Evolutionary conservation across 2,888 invertebrate species (phyloP), one percentile per base, ranked within the genome.

Genomic region (Emmelina monodactyla): DNA sequence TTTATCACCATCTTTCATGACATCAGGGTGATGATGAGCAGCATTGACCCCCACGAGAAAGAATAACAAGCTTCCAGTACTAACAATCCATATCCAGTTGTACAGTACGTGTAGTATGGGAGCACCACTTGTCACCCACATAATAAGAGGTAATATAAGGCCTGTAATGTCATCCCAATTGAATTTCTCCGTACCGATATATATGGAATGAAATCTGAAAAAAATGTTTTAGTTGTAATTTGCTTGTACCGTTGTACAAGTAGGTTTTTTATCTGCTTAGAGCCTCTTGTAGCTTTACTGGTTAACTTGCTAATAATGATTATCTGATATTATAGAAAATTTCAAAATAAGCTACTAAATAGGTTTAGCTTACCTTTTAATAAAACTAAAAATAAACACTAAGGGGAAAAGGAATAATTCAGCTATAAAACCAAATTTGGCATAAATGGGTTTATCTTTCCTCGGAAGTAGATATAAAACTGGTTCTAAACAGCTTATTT

Each of bases 11-110:
- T 92, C 92, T 54, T 92, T 91, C 52, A 88, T 88, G 32, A 88
- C 85, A 35, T 87, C 83, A 0, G 91, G 91, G 61, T 92, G 90
- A 57, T 92, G 92, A 65, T 93, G 92, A 1, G 87, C 89, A 1
- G 89, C 90, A 55, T 86, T 89, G 1, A 88, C 51, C 2, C 86
- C 90, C 37, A 89, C 84, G 1, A 83, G 46, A 10, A 66, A 73
- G 52, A 91, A 89, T 1, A 82, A 46, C 29, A 86, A 80, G 45
- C 89, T 88, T 1, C 76, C 75, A 0, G 82, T 55, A 14, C 82
- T 50, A 14, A 82, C 57, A 11, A 87, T 80, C 43, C 80, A 58
- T 0, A 85, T 42, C 86, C 87, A 90, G 43, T 69, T 64, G 12
- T 28, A n/a, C 5, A 28, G 7, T 4, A 28, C 28, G 11, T 28